Conservation (phyloP, 2,113 vertebrate species). For the Callipepla squamata region DNA sequence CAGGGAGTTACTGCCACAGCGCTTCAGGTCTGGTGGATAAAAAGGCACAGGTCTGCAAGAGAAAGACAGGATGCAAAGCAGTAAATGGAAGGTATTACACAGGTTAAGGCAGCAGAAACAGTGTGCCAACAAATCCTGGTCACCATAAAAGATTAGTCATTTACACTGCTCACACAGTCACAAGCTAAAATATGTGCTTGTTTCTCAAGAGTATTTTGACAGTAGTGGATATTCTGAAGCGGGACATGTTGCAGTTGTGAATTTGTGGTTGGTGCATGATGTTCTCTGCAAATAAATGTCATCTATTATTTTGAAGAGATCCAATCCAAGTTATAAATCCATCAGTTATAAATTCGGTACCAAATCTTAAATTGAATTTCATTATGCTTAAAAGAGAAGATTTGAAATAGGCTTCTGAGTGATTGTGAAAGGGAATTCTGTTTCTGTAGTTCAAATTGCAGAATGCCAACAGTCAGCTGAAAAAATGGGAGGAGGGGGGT, state of each 20-base stretch:
- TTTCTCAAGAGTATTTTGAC: not conserved
- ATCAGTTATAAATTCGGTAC: not conserved
- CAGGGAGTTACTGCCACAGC: not conserved
- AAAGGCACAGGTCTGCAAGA: not conserved
- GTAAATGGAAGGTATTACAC: not conserved
- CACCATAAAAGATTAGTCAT: not conserved
- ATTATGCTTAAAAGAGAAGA: not conserved
- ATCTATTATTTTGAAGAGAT: not conserved
- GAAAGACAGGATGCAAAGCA: not conserved
- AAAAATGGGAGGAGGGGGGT: accelerated
- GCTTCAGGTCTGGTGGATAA: not conserved
- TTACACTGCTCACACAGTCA: not conserved
- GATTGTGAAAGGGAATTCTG: not conserved
- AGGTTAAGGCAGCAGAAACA: not conserved
- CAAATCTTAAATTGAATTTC: not conserved
- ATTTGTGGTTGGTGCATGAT: not conserved
- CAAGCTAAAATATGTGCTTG: not conserved
- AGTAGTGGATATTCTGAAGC: accelerated
- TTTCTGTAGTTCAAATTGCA: not conserved
- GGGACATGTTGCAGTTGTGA: not conserved
- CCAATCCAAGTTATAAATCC: not conserved
- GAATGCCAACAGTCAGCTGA: not conserved
- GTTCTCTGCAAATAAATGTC: not conserved
- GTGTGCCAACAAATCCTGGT: not conserved
- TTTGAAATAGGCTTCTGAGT: not conserved